Base-by-base conservation (phyloP, 2,888 invertebrate species). In the Apamea monoglypha region DNA sequence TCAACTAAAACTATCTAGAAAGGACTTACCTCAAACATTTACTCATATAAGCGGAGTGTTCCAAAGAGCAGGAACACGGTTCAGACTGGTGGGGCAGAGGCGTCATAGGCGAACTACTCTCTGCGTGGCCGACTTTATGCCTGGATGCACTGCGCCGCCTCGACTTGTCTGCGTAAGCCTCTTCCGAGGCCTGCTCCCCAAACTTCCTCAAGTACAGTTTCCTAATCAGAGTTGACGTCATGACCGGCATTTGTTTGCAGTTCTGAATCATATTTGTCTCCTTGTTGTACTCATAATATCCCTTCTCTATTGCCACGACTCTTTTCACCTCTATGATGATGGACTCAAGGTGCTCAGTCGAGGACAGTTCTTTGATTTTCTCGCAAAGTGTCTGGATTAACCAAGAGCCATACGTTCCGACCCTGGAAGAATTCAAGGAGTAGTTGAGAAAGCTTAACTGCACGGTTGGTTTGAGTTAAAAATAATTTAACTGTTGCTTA, bases 351-450 rank as follows among this genome's bases (percentile, higher is more conserved):
- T 96, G 95, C 3, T 91, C 85, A 0, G 88, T 90, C 0, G 87
- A 53, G 0, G 94, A 90, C 6, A 94, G 83, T 32, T 90, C 75
- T 7, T 92, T 85, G 36, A 96, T 95, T 82, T 95, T 94, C 14
- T 84, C 87, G 86, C 96, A 96, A 0, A 96, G 88, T 0, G 93
- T 91, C 74, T 96, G 96, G 21, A 96, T 94, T 80, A 96, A 94
- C 96, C 96, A 96, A 2, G 95, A 92, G 12, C 96, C 96, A 61
- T 89, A 10, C 1, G 89, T 32, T 74, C 91, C 91, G 75, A 93
- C 88, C 80, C 95, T 95, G 91, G 5, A 92, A 92, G 63, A 14
- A 61, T 50, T 29, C 4, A 32, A 32, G 36, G 2, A 12, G 29
- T 64, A 44, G 1, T 73, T 79, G 1, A 47, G 25, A 29, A 40